phyloP scores from a whole-genome alignment of 2,797 vertebrate genomes.

The Amazonetta brasiliensis region DNA sequence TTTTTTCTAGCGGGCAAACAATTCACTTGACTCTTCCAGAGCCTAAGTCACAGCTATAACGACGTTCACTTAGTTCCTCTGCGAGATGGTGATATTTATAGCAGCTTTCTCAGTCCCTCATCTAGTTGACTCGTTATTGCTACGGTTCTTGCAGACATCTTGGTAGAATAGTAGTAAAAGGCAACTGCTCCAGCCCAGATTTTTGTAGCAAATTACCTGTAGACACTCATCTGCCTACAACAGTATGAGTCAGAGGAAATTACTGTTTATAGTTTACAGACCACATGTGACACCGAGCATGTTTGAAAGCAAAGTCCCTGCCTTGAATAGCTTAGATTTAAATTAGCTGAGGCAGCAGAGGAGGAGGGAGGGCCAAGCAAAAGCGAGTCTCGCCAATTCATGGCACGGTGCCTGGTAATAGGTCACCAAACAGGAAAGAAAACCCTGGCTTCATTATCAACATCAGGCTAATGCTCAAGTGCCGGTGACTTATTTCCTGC shows the following conservation, averaged over 20 bases:
- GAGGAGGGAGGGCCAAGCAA: slow-evolving; percentile 33
- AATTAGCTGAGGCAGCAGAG: slow-evolving; percentile 65
- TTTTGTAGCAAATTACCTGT: slow-evolving; percentile 9
- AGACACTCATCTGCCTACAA: neutral
- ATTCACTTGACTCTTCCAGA: neutral
- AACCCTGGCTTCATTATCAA: neutral
- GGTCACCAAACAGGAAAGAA: slow-evolving; percentile 48
- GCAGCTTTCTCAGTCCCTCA: neutral
- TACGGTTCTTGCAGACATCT: neutral
- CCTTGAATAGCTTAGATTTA: slow-evolving; percentile 45
- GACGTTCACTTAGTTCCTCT: neutral
- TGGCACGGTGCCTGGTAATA: neutral
- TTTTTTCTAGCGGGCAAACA: neutral
- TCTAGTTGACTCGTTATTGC: neutral
- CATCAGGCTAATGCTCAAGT: neutral
- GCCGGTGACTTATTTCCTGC: neutral
- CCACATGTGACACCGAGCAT: slow-evolving; percentile 16
- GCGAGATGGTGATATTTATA: neutral
- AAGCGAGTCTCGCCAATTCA: slow-evolving; percentile 24
- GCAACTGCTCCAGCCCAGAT: neutral
- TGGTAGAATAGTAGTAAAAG: neutral
- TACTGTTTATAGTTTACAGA: slow-evolving; percentile 60
- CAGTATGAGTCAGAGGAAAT: slow-evolving; percentile 68
- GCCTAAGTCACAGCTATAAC: neutral
- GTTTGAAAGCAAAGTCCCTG: slow-evolving; percentile 58